These are phyloP conservation scores for Limulus polyphemus DNA, from an alignment of 2,888 invertebrate genomes.

Conservation along the genomic window DNA sequence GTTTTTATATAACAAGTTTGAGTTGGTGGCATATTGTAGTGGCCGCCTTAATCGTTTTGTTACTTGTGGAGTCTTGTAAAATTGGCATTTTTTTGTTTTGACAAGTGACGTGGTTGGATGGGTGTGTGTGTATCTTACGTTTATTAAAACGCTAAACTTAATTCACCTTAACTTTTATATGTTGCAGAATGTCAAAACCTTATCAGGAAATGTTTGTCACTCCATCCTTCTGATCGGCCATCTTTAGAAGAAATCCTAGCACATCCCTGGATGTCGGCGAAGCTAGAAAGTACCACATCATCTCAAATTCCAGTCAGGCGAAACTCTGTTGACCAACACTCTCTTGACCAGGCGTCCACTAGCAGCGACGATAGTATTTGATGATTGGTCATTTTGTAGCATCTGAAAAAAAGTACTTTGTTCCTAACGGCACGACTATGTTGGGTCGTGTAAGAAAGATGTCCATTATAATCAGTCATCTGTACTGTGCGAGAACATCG, in stretches of 20 bases:
- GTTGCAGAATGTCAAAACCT: constrained; percentile 43
- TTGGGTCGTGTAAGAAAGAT: too few species aligned
- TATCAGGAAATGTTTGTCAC: constrained; percentile 42
- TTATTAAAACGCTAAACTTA: too few species aligned
- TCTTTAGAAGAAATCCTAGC: constrained; percentile 42
- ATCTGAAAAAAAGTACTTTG: neutral
- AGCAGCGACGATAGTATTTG: constrained; percentile 26
- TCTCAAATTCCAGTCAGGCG: constrained; percentile 22
- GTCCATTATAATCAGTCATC: too few species aligned
- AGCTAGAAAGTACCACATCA: constrained; percentile 26
- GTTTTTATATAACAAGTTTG: too few species aligned
- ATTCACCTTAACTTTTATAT: neutral
- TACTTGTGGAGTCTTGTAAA: too few species aligned
- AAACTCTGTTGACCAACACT: constrained; percentile 20
- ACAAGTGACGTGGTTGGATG: too few species aligned
- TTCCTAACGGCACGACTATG: too few species aligned
- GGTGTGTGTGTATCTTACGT: too few species aligned
- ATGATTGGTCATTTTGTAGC: constrained; percentile 3
- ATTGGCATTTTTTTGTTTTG: too few species aligned
- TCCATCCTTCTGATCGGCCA: constrained; percentile 41
- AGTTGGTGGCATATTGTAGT: too few species aligned
- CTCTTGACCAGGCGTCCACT: constrained; percentile 25
- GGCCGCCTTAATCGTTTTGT: too few species aligned
- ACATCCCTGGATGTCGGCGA: constrained; percentile 43
- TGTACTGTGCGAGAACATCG: too few species aligned